Evolutionary conservation across 2,888 invertebrate species (phyloP), one percentile per base, ranked within the genome.

Genomic region (Eupithecia insigniata): DNA sequence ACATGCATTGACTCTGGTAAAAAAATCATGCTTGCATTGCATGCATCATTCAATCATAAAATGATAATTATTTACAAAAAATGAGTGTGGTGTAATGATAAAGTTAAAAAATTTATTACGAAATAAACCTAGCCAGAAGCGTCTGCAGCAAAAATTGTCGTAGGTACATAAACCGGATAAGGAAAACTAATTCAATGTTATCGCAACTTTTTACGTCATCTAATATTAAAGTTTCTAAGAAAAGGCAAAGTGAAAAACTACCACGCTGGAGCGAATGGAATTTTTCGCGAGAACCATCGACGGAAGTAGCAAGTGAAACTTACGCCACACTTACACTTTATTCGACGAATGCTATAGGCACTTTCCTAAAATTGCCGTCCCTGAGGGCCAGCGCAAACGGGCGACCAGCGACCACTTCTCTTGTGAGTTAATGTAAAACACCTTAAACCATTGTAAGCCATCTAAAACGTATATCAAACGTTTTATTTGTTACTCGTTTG

Each of bases 221-320:
- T 84, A 83, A 86, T 87, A 86, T 85, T 83, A 87, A 86, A 88
- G 86, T 87, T 87, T 79, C 67, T 12, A 32, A 69, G 68, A 77
- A 78, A 80, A 72, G 74, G 78, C 79, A 84, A 87, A 89, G 85
- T 86, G 84, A 87, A 87, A 88, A 89, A 88, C 84, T 85, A 85
- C 72, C 73, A 74, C 70, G 73, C 7, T 70, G 73, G 80, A 79
- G 74, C 69, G 43, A 71, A 70, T 64, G 39, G 78, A 76, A 80
- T 81, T 82, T 82, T 80, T 76, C 71, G 70, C 69, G 69, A 79
- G 72, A 71, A 73, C 70, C 77, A 76, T 73, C 73, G 73, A 69
- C 36, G 60, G 71, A 71, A 77, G 67, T 71, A 74, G 67, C 70
- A 74, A 79, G 78, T 74, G 74, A 82, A 83, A 80, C 75, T 79